A percentile compares a stretch with the other conserved stretches of the same genome.
Conservation (phyloP, 1,140 invertebrate species). For the Drosophila biarmipes region DNA sequence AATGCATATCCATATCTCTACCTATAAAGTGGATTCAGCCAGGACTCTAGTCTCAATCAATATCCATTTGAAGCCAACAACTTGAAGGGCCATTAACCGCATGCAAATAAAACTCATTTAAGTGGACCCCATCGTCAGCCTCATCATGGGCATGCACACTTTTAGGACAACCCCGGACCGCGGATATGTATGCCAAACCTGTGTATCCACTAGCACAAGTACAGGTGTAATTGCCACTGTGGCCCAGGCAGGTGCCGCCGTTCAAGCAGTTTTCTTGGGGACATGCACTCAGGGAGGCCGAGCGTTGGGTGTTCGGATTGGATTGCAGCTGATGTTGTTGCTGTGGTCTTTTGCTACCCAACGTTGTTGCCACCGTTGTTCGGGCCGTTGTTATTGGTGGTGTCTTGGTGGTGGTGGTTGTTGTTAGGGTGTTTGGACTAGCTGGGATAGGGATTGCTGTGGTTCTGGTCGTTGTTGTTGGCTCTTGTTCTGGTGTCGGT, state of each 20-base stretch:
- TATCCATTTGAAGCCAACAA: conserved; percentile 7
- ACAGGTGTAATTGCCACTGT: conserved; percentile 85
- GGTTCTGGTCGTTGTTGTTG: conserved; percentile 52
- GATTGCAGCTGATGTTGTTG: conserved; percentile 46
- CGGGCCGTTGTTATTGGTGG: conserved; percentile 52
- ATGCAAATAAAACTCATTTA: conserved; percentile 26
- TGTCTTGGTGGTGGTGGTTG: conserved; percentile 66
- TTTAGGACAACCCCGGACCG: conserved; percentile 63
- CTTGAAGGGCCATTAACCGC: conserved; percentile 33
- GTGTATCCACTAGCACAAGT: conserved; percentile 85
- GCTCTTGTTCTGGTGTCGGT: conserved; percentile 64
- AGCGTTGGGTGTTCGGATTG: conserved; percentile 56
- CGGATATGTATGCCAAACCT: conserved; percentile 79
- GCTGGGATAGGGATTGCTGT: conserved; percentile 46
- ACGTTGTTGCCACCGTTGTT: conserved; percentile 42
- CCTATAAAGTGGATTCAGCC: not conserved
- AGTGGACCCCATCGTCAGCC: not conserved
- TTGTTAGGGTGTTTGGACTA: conserved; percentile 37
- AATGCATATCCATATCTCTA: too few relatives aligned
- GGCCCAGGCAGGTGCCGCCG: conserved; percentile 85
- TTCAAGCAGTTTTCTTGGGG: conserved; percentile 84
- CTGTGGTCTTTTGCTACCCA: conserved; percentile 40
- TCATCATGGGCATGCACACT: conserved; percentile 13
- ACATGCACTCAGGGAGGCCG: conserved; percentile 83
- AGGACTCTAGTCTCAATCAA: conserved; percentile 2